Base-by-base conservation (phyloP, 2,113 vertebrate genomes). In the Hirundichthys speculiger region DNA sequence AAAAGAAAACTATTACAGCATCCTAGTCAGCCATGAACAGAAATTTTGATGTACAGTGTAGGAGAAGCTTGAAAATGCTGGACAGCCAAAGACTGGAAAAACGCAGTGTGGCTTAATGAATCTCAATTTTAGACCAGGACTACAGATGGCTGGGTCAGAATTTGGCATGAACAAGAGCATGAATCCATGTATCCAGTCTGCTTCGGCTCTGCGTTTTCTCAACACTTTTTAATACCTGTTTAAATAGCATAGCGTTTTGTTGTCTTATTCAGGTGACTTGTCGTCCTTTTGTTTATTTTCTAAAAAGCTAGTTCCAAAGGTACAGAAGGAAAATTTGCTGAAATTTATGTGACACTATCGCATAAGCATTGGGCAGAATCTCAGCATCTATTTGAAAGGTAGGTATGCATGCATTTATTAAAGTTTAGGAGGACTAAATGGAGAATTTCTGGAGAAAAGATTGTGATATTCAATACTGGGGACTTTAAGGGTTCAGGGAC, bases 111-210 rank as follows among this genome's bases (percentile, higher is more conserved):
- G n/a, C 24, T 30, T 18, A 22, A n/a, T 46, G 0, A 69, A n/a
- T 24, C 13, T 47, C 22, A 19, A 27, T 41, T 27, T 47, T 22
- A 54, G 50, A 13, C 2, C 5, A 39, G 21, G 22, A n/a, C 47
- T 25, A 18, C 60, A 64, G 60, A 52, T 52, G 60, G 60, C 19
- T 14, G 24, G 12, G 27, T 61, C 45, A 13, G 30, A 54, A 19
- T 50, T 50, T 41, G 46, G 46, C 25, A 34, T 25, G 55, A 41
- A 22, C 15, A 21, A 60, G 12, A 61, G 45, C 20, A 34, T 15
- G 18, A 43, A 46, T 45, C 53, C 24, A 39, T 52, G 46, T 21
- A 46, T 20, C 39, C 46, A 49, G 5, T 41, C 52, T 50, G 52
- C 52, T 20, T 50, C 39, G 41, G n/a, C n/a, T n/a, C n/a, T 43